Base-by-base conservation (phyloP, 2,888 invertebrate genomes). In the Caenorhabditis imperialis region DNA sequence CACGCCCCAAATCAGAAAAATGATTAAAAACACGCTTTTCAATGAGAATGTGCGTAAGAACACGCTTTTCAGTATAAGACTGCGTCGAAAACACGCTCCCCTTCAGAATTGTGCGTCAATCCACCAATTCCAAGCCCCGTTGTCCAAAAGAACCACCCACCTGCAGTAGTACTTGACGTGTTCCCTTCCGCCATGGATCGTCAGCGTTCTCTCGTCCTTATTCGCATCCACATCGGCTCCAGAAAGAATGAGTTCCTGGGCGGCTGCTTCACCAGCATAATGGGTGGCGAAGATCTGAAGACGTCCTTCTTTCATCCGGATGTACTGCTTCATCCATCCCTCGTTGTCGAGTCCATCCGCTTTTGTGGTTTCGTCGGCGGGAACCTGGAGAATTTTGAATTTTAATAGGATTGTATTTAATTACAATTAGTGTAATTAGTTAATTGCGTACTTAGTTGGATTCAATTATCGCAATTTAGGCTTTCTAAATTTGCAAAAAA, bases 261-360 rank as follows among this genome's bases (percentile, higher is more conserved):
- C 82, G 3, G 87, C 84, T 61, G 85, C 80, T 45, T 87, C 86
- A 40, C 85, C 85, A 8, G 86, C 86, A 50, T 83, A 84, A 50
- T 87, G 85, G 6, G 82, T 79, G 87, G 90, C 90, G 86, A 89
- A 91, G 80, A 90, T 91, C 78, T 89, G 89, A 22, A 91, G 87
- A 81, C 90, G 88, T n/a, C 91, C 91, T 79, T 91, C 90, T 71
- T 89, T 88, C n/a, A 90, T 89, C 72, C 88, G 88, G 85, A 91
- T 91, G 85, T 90, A 91, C 71, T 90, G 88, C 54, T 90, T 86
- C 80, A 91, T 91, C 91, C 91, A 92, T 47, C 65, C 67, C 5
- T 91, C 91, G 82, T 91, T 91, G 86, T 91, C 90, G 54, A 91
- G 88, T 1, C 72, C 78, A 30, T 91, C 91, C 0, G 91, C 90